Evolutionary conservation across 1,140 invertebrate genomes (phyloP), one percentile per base, ranked within the genome.

Genomic region (Lethrus apterus): DNA sequence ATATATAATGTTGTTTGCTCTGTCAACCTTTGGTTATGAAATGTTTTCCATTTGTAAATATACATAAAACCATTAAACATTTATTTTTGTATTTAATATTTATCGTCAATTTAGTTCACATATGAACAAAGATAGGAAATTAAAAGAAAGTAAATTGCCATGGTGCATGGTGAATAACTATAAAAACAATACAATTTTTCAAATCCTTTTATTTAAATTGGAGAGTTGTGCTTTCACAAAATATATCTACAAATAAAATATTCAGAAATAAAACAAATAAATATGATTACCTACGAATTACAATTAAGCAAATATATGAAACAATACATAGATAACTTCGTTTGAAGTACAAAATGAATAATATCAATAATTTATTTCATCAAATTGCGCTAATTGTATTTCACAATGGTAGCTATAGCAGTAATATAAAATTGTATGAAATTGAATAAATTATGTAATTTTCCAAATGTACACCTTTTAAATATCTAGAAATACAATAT

Each of bases 201-300:
- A n/a, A n/a, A n/a, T n/a, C n/a, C n/a, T n/a, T n/a, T n/a, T n/a
- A n/a, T n/a, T n/a, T n/a, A n/a, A 30, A 44, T 32, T 31, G 24
- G 29, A 44, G 41, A 44, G 41, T 29, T 18, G 41, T 44, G 41
- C 41, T 44, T 30, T 44, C 41, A 44, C 41, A 44, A 44, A 44
- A 44, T 19, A 41, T 44, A 44, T 44, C 41, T 44, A 44, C 41
- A 44, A 44, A 21, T 38, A 21, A 38, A n/a, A 21, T 21, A 38
- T 38, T 38, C 5, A 21, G 20, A 21, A 19, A 21, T 21, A 14
- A 33, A 15, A 38, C 24, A 38, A 38, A 38, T 38, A 38, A 20
- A 38, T 38, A 38, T 36, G 19, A 38, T 14, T 21, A 38, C 24
- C 35, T 21, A 18, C 20, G 18, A 21, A 18, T 34, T 10, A 20